Evolutionary conservation across 2,113 vertebrate genomes (phyloP).

Genomic region (Paraplagusia blochii): DNA sequence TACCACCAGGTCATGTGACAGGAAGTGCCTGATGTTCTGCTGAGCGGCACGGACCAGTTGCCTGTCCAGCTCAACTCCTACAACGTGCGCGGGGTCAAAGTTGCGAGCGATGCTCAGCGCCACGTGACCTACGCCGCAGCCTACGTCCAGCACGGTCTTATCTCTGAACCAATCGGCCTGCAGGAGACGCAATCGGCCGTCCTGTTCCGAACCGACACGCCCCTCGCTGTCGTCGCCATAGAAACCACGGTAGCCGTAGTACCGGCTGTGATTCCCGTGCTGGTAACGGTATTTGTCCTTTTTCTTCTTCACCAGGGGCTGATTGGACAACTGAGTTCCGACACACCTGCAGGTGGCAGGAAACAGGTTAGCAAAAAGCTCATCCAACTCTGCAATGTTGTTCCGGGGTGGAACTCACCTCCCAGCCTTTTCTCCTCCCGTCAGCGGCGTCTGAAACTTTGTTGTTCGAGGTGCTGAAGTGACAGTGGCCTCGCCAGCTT

Average conservation of each 20-base stretch:
- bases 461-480: constrained; percentile 25
- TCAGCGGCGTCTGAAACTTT: constrained; percentile 68
- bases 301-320: constrained; percentile 18
- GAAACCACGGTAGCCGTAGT: constrained; percentile 84
- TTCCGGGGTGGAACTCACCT: constrained; percentile 3
- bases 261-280: constrained; percentile 81
- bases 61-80: constrained; percentile 85
- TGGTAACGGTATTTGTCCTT: constrained; percentile 74
- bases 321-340: not conserved
- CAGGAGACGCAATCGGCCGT: constrained; percentile 77
- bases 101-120: constrained; percentile 79
- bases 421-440: constrained; percentile 41
- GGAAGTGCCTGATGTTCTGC: constrained; percentile 86
- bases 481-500: constrained; percentile 4
- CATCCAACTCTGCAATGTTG: not conserved
- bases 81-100: constrained; percentile 79
- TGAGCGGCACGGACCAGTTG: constrained; percentile 78
- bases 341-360: constrained; percentile 39
- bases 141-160: constrained; percentile 83
- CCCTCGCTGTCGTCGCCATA: constrained; percentile 80
- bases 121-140: constrained; percentile 86
- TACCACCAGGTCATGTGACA: constrained; percentile 76
- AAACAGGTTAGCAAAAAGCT: not conserved
- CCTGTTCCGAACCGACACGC: constrained; percentile 70
- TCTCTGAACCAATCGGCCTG: constrained; percentile 84